Percentiles rank a stretch among this genome's conserved stretches.
phyloP scores from a whole-genome alignment of 2,888 invertebrate species.

The Autographa gamma region DNA sequence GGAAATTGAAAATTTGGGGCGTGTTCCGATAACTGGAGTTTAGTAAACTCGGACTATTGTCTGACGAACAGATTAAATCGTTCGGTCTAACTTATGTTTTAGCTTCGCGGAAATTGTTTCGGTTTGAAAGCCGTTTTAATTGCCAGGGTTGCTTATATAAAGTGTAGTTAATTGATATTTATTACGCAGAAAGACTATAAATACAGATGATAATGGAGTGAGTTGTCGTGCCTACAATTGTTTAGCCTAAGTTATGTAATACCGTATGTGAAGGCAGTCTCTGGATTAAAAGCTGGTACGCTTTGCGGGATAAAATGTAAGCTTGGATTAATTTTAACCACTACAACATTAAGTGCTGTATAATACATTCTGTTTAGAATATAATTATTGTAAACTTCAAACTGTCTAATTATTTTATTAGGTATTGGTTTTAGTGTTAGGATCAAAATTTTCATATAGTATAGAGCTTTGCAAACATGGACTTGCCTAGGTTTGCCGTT shows the following conservation, averaged over 20 bases:
- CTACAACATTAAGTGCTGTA: not conserved
- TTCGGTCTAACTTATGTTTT: constrained; percentile 2
- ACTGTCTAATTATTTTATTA: not conserved
- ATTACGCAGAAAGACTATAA: not conserved
- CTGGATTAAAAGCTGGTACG: constrained; percentile 1
- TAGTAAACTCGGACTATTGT: constrained; percentile 15
- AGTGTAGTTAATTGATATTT: not conserved
- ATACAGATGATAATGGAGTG: not conserved
- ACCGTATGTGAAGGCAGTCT: not conserved
- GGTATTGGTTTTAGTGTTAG: not conserved
- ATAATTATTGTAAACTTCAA: not conserved
- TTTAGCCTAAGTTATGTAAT: not conserved
- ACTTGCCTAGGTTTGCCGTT: not conserved
- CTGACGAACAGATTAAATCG: not conserved
- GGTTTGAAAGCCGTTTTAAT: not conserved
- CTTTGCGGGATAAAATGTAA: no score
- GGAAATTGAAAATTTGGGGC: constrained; percentile 33
- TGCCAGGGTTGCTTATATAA: not conserved
- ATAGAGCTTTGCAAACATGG: not conserved
- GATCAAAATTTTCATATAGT: not conserved
- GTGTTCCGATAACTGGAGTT: constrained; percentile 29
- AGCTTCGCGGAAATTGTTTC: not conserved
- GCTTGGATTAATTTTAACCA: not conserved
- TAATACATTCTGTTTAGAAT: not conserved
- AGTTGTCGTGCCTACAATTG: not conserved